phyloP scores from a whole-genome alignment of 1,140 invertebrate genomes.

The Drosophila ironensis region DNA sequence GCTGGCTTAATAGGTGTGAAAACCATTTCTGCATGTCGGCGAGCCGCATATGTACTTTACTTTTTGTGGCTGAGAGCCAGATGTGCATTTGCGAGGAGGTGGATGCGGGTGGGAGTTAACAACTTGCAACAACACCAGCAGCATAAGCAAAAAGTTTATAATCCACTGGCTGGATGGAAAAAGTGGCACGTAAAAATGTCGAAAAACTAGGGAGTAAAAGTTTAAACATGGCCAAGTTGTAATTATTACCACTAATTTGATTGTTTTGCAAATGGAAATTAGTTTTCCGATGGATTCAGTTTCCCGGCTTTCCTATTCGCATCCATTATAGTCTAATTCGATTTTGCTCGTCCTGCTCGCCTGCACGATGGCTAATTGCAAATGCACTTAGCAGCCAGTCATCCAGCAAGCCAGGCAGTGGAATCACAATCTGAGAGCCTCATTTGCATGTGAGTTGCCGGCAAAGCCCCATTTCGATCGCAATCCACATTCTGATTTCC shows the following conservation, averaged over 20 bases:
- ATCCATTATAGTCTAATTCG: slow-evolving; percentile 13
- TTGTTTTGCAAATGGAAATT: slow-evolving; percentile 17
- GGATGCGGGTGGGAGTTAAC: no score
- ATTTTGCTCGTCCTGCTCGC: slow-evolving; percentile 6
- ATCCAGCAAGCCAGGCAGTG: neutral
- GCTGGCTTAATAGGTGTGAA: slow-evolving; percentile 2
- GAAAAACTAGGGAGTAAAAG: slow-evolving; percentile 1
- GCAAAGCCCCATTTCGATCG: neutral
- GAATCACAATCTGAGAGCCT: neutral
- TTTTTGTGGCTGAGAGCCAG: slow-evolving; percentile 17
- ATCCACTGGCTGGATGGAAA: neutral
- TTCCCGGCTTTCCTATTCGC: slow-evolving; percentile 1
- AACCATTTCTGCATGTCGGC: neutral
- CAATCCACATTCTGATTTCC: neutral
- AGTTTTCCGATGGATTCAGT: neutral
- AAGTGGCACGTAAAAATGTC: slow-evolving; percentile 12
- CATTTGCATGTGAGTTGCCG: slow-evolving; percentile 23
- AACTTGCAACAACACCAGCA: neutral
- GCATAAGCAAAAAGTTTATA: slow-evolving; percentile 15
- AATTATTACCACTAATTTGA: slow-evolving; percentile 22
- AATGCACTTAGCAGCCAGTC: slow-evolving; percentile 30
- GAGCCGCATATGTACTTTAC: slow-evolving; percentile 28
- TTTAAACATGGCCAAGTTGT: slow-evolving; percentile 1
- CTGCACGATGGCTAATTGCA: slow-evolving; percentile 31
- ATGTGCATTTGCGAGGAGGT: no score